phyloP scores from a whole-genome alignment of 2,113 vertebrate genomes.

The Hemibagrus wyckioides region DNA sequence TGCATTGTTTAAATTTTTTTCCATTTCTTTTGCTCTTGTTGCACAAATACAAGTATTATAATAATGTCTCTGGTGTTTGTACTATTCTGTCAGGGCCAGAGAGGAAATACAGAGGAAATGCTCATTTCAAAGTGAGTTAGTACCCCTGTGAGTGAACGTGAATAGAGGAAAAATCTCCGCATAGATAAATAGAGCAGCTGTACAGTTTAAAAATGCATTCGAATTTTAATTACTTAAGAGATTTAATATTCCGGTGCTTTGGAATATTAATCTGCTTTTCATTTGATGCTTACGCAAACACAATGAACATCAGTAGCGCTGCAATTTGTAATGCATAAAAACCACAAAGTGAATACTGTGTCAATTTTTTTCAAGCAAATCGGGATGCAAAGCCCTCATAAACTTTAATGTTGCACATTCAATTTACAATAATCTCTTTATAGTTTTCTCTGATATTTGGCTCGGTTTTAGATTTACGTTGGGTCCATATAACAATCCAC shows the following conservation, averaged over 20 bases:
- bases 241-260: background rate
- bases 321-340: background rate
- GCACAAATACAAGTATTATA: background rate
- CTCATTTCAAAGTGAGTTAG: background rate
- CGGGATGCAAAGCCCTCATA: background rate
- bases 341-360: background rate
- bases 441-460: background rate
- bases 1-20: background rate
- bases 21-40: background rate
- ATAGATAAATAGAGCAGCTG: background rate
- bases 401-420: background rate
- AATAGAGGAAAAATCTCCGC: background rate
- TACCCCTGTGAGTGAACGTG: background rate
- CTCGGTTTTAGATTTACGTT: background rate
- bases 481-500: background rate
- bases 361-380: background rate
- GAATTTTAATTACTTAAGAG: conserved; percentile 8
- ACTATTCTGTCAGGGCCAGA: background rate
- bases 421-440: background rate
- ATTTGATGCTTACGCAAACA: background rate
- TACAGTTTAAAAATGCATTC: background rate
- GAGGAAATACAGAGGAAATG: background rate
- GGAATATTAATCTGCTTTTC: background rate
- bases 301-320: background rate
- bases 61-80: background rate